Evolutionary conservation across 2,888 invertebrate genomes (phyloP), one percentile per base, ranked within the genome.

Genomic region (Tipula confusa): DNA sequence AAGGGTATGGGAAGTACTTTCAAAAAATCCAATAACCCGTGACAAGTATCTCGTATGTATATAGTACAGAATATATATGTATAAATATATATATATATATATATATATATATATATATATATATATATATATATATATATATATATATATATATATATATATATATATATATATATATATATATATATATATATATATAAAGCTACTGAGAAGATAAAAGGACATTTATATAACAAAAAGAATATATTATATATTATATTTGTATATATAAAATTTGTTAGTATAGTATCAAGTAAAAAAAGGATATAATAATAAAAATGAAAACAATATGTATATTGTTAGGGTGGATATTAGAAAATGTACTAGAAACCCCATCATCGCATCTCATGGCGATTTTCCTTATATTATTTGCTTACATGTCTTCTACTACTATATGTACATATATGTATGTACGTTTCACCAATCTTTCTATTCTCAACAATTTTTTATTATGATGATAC

Each of bases 1-100:
- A 43, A 64, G 64, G 64, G 64, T 24, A 64, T 64, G 64, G 24
- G 64, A 64, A 64, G 64, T 64, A 64, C 64, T 64, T 64, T 64
- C 64, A 64, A 80, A 80, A 80, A 80, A 80, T 31, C 80, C 80
- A 80, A 80, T 80, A 80, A 80, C 80, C 80, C 80, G 31, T 80
- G 80, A 80, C 80, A 29, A 80, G 80, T 80, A 64, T 64, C 64
- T 64, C 64, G 64, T 64, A 64, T 64, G 64, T 18, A 64, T 64
- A 64, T 64, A 43, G 43, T 43, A 15, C 15, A 43, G 43, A 15
- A 15, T 7, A 43, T n/a, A n/a, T n/a, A n/a, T n/a, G n/a, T n/a
- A n/a, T n/a, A n/a, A n/a, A n/a, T n/a, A n/a, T n/a, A n/a, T n/a
- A n/a, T n/a, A n/a, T n/a, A n/a, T n/a, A n/a, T n/a, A n/a, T n/a